Evolutionary conservation across 2,113 vertebrate genomes (phyloP).

Genomic region (Malurus elegans): DNA sequence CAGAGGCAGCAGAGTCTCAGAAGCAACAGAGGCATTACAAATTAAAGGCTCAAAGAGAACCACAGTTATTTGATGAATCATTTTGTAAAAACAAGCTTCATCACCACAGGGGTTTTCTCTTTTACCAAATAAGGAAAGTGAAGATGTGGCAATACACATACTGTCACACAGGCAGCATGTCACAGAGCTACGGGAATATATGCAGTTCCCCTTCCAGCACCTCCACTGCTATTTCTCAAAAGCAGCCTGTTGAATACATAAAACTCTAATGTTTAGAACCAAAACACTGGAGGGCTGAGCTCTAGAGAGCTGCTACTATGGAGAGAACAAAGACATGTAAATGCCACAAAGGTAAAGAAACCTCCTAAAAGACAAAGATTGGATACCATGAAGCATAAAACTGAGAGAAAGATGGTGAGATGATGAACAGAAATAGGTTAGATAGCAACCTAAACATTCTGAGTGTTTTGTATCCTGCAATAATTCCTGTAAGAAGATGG

Average conservation of each 20-base stretch:
- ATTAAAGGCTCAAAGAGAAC: conserved; percentile 13
- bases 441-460: background rate
- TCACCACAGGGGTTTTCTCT: background rate
- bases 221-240: background rate
- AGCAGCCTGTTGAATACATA: background rate
- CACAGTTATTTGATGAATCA: background rate
- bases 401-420: background rate
- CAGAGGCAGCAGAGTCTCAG: background rate
- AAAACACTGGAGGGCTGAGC: background rate
- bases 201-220: background rate
- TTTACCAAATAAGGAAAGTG: background rate
- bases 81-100: background rate
- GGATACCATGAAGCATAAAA: background rate
- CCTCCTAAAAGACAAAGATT: background rate
- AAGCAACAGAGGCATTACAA: conserved; percentile 10
- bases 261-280: background rate
- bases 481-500: background rate
- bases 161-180: background rate
- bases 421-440: background rate
- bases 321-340: background rate
- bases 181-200: background rate
- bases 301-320: background rate
- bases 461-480: background rate
- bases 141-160: background rate
- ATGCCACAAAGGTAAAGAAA: background rate